These are phyloP conservation scores for Corythornis leucogaster DNA, from an alignment of 2,797 vertebrate genomes.

Conservation along the genomic window DNA sequence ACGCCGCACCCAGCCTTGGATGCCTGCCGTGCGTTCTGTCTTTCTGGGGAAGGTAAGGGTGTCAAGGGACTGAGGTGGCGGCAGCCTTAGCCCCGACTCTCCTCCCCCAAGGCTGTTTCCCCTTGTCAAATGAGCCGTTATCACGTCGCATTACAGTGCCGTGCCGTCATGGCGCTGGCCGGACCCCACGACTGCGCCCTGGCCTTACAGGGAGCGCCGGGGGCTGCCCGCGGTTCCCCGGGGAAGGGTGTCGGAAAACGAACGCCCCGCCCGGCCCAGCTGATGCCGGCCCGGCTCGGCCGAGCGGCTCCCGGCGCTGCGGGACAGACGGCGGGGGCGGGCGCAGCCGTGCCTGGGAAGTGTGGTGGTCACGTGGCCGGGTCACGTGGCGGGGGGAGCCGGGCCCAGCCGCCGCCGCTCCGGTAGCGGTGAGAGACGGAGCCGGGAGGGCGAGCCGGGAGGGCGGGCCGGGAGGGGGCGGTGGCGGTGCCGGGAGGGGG, in stretches of 20 bases:
- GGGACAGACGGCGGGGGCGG: not conserved
- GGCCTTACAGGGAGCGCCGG: not conserved
- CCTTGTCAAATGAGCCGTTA: not conserved
- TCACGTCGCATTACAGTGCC: not conserved
- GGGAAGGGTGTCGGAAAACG: too few species aligned
- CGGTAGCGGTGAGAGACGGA: conserved; percentile 35
- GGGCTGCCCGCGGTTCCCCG: not conserved
- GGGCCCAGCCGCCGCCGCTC: conserved; percentile 55
- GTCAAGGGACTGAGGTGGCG: not conserved
- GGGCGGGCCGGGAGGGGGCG: not conserved
- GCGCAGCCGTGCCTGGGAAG: not conserved
- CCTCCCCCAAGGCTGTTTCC: rapidly evolving
- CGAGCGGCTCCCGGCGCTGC: not conserved
- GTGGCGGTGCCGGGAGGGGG: not conserved
- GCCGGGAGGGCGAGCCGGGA: not conserved
- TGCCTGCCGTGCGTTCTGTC: rapidly evolving
- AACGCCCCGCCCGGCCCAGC: too few species aligned
- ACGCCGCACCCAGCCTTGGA: rapidly evolving
- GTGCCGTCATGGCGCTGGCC: not conserved
- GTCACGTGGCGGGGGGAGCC: conserved; percentile 71
- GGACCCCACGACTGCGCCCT: not conserved
- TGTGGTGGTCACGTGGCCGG: conserved; percentile 69
- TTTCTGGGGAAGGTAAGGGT: not conserved
- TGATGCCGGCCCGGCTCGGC: too few species aligned
- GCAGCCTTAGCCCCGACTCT: not conserved